phyloP scores from a whole-genome alignment of 2,113 vertebrate species.

The Sturnus vulgaris region DNA sequence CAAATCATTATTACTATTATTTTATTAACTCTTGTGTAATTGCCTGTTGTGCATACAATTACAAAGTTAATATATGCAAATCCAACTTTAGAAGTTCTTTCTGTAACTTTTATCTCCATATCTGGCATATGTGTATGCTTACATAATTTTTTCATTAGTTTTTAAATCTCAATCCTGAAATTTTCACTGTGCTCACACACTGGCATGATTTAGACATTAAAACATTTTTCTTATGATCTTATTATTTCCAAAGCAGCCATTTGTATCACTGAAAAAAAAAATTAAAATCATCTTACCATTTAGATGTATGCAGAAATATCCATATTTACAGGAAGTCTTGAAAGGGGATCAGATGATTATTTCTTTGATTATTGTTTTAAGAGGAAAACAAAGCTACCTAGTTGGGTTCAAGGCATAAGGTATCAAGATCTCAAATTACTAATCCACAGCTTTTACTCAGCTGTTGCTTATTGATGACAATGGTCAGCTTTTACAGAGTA shows the following conservation, averaged over 20 bases:
- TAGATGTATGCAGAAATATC: not conserved
- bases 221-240: not conserved
- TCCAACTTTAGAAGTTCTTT: not conserved
- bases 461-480: not conserved
- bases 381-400: not conserved
- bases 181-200: not conserved
- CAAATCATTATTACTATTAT: conserved; percentile 49
- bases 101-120: not conserved
- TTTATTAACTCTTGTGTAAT: conserved; percentile 50
- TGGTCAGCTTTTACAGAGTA: not conserved
- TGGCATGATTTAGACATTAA: not conserved
- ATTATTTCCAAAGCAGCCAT: not conserved
- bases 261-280: not conserved
- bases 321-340: not conserved
- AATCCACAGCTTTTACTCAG: not conserved
- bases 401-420: not conserved
- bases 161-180: not conserved
- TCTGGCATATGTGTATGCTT: not conserved
- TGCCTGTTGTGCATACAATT: conserved; percentile 40
- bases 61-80: conserved; percentile 31
- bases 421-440: not conserved
- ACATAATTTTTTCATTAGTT: not conserved
- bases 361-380: not conserved
- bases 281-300: not conserved
- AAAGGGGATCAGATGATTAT: not conserved